Conservation (phyloP, 1,140 invertebrate species). For the Proctacanthus coquilletti region DNA sequence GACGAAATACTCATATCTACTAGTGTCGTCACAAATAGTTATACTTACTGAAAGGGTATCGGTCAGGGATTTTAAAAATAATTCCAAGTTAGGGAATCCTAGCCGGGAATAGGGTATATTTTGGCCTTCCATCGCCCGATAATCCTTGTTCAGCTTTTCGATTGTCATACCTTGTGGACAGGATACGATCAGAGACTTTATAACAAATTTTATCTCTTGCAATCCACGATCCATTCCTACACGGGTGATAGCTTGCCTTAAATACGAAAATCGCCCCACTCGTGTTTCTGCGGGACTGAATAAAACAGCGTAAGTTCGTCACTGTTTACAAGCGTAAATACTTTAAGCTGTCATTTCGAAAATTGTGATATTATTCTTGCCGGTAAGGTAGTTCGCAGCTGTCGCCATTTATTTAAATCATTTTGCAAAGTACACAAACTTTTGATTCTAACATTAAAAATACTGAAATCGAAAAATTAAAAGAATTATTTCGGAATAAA, state of each 20-base stretch:
- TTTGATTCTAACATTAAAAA: too few species aligned
- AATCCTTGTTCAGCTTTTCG: constrained; percentile 14
- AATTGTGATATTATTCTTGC: not conserved
- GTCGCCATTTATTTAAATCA: not conserved
- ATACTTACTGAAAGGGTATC: constrained; percentile 14
- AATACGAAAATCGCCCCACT: too few species aligned
- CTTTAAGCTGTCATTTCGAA: too few species aligned
- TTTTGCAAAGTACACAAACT: too few species aligned
- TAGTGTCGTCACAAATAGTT: not conserved
- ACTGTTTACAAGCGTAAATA: too few species aligned
- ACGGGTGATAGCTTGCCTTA: too few species aligned
- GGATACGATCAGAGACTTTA: constrained; percentile 20
- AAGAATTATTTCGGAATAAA: too few species aligned
- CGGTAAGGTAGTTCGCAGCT: not conserved
- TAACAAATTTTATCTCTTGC: constrained; percentile 13
- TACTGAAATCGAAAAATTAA: too few species aligned
- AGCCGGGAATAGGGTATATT: constrained; percentile 12
- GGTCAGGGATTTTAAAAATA: constrained; percentile 14
- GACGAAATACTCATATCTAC: not conserved
- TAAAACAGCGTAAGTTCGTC: too few species aligned
- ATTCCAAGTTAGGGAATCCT: constrained; percentile 14
- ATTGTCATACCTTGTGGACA: constrained; percentile 13
- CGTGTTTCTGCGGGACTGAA: too few species aligned
- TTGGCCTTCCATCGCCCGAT: constrained; percentile 12
- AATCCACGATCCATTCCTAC: constrained; percentile 11